Conservation (phyloP, 2,113 vertebrate species). For the Megaceryle maxima region DNA sequence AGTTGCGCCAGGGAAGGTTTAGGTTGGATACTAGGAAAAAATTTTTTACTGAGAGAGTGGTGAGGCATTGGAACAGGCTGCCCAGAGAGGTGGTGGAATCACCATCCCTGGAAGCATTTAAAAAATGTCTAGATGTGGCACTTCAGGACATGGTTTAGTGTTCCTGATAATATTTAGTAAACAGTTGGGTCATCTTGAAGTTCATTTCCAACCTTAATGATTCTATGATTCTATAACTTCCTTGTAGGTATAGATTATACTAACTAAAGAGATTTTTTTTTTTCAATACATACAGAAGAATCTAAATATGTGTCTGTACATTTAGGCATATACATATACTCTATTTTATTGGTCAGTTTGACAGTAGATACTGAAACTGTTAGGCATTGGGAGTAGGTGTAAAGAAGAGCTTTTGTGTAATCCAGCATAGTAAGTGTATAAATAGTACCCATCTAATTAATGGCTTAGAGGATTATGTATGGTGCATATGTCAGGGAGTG, state of each 20-base stretch:
- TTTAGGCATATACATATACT: neutral
- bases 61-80: no score
- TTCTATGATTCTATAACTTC: neutral
- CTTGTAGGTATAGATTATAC: neutral
- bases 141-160: no score
- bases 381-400: neutral
- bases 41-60: no score
- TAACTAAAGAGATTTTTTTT: neutral
- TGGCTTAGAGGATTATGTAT: neutral
- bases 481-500: neutral
- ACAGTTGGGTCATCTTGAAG: no score
- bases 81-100: no score
- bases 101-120: no score
- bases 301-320: neutral
- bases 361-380: neutral
- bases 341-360: neutral
- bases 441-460: constrained; percentile 32
- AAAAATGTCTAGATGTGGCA: no score
- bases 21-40: no score
- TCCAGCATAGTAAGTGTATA: constrained; percentile 9
- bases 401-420: constrained; percentile 37
- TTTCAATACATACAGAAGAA: neutral
- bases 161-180: no score
- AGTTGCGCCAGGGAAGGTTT: no score
- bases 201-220: no score